Evolutionary conservation across 1,140 invertebrate species (phyloP), one percentile per base, ranked within the genome.

Genomic region (Anastrepha ludens): DNA sequence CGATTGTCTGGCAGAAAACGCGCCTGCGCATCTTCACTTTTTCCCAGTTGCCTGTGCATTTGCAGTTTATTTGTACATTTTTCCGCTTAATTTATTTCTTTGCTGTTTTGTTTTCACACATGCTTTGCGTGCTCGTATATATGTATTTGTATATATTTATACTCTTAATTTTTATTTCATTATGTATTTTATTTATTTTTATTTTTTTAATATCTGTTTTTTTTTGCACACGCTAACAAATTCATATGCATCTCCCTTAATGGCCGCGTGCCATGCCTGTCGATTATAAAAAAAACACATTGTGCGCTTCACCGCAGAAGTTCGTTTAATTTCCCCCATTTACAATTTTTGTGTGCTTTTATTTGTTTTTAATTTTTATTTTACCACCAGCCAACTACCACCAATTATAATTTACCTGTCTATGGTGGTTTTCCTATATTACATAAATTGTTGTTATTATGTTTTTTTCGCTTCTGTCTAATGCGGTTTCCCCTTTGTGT

Each of bases 1-100:
- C 41, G 17, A 5, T 70, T 55, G 74, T 81, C 47, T 81, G 74
- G 47, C 47, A 20, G 47, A 20, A 81, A 81, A 29, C 50, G 55
- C 74, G 74, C 44, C 74, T 81, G 74, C 74, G 74, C 74, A 50
- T 81, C 74, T 81, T 81, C 74, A 81, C 74, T 81, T 81, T 74
- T 81, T 81, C 47, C 20, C 74, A 81, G 50, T 81, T 81, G 74
- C 47, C 74, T 81, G n/a, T 7, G 64, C 41, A 7, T 47, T n/a
- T 13, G 47, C 47, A 7, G 6, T 29, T 81, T 55, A 81, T 55
- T 50, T 11, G 47, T 11, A n/a, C 59, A 55, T 50, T n/a, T 85
- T 60, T 65, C 17, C 15, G 15, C 29, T 3, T 65, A 20, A 15
- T 65, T 7, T 20, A 65, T 20, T 39, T 65, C 6, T 65, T 65